These are phyloP conservation scores for Petrolisthes manimaculis DNA, from an alignment of 2,888 invertebrate species.

Conservation along the genomic window DNA sequence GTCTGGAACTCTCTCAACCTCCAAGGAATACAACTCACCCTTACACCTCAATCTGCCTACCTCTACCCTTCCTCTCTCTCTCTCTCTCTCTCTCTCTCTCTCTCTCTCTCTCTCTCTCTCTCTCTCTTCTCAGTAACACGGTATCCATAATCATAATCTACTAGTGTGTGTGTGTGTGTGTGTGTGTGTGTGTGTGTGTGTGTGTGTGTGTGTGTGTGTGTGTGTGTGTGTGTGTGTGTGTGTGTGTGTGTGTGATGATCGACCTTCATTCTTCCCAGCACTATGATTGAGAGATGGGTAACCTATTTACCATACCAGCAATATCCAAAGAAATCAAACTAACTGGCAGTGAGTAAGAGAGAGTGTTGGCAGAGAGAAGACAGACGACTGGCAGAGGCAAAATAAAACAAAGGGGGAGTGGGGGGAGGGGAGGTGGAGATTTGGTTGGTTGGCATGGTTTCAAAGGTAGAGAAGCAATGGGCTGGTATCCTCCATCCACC, in stretches of 20 bases:
- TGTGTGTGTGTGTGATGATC: constrained; percentile 13
- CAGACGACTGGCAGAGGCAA: no score
- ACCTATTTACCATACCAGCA: no score
- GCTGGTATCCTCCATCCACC: no score
- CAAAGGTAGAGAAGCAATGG: no score
- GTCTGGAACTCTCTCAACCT: no score
- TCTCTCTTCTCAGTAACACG: not conserved
- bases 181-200: constrained; percentile 37
- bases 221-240: constrained; percentile 25
- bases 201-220: constrained; percentile 41
- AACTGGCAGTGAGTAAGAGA: not conserved
- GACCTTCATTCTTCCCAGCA: not conserved
- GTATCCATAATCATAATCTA: not conserved
- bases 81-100: constrained; percentile 1
- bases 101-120: constrained; percentile 1
- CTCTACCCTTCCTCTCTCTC: not conserved
- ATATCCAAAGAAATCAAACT: no score
- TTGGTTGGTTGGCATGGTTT: no score
- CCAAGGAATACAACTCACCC: no score
- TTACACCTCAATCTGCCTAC: not conserved
- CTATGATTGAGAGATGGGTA: no score
- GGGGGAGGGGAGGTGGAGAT: no score
- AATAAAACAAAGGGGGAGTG: no score
- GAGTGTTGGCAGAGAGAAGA: not conserved
- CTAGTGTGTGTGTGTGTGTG: constrained; percentile 2